Evolutionary conservation across 1,140 invertebrate species (phyloP), one percentile per base, ranked within the genome.

Genomic region (Thaumetopoea pityocampa): DNA sequence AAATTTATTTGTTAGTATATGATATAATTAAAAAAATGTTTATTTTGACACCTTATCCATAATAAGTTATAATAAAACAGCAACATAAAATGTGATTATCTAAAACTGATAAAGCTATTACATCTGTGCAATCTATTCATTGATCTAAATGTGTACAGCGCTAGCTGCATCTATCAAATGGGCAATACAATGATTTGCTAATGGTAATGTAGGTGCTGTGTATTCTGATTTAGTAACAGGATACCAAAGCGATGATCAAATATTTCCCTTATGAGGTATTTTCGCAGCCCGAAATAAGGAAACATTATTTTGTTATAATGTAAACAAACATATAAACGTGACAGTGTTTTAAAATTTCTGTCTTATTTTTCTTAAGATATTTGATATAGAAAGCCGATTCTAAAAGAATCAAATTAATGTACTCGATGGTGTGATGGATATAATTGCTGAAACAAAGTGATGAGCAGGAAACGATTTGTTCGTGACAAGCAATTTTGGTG

Each of bases 181-280:
- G 48, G 53, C 53, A 45, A 45, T 47, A 42, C 27, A 52, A 58
- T 52, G 55, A 46, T 53, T 52, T 45, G 41, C 67, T 71, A 66
- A 77, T 79, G 70, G 53, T 49, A 58, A 70, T 79, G 74, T 78
- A 74, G 51, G 74, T 81, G 73, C 77, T 74, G 73, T 77, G 71
- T 81, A 68, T 59, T 58, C 58, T 60, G 60, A 66, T 69, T 65
- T 65, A 78, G 52, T 67, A 68, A 77, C 72, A 63, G 64, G 56
- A 64, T 67, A 74, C 67, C 66, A 48, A 79, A 64, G 70, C 65
- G 38, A 55, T 68, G 59, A 73, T 53, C 63, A 64, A 70, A 68
- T 61, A 49, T 63, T 67, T 63, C 53, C 51, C 43, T 33, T 29
- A 9, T 18, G 23, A n/a, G n/a, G n/a, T n/a, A 12, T n/a, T 35